Percentiles rank a stretch among this genome's conserved stretches.
phyloP scores from a whole-genome alignment of 2,888 invertebrate genomes.

The Halocaridina rubra region DNA sequence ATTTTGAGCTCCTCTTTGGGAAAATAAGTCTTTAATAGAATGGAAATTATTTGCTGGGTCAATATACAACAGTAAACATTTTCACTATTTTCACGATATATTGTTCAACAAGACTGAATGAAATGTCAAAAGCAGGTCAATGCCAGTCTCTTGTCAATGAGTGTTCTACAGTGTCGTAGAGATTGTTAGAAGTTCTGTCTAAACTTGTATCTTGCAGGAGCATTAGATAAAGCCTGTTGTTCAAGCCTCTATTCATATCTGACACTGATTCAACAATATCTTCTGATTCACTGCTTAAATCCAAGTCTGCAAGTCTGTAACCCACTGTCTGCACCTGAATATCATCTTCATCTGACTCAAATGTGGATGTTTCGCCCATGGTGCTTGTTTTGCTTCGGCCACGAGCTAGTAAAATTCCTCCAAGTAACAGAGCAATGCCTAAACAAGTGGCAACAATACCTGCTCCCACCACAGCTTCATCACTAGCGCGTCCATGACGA shows the following conservation, averaged over 20 bases:
- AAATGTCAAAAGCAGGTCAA: neutral
- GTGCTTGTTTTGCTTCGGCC: constrained; percentile 26
- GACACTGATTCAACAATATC: constrained; percentile 44
- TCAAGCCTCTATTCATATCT: constrained; percentile 40
- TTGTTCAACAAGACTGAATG: neutral
- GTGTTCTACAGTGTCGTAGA: constrained; percentile 4
- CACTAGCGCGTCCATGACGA: constrained; percentile 21
- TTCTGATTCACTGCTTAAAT: constrained; percentile 22
- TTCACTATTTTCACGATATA: neutral
- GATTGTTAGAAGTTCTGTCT: constrained; percentile 24
- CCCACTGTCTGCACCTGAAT: neutral
- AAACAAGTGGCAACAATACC: constrained; percentile 48
- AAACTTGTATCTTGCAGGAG: constrained; percentile 37
- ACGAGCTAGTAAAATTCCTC: constrained; percentile 40
- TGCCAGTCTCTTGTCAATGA: constrained; percentile 2
- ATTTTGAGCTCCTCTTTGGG: no score
- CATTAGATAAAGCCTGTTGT: constrained; percentile 50
- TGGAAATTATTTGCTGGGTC: neutral
- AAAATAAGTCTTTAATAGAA: neutral
- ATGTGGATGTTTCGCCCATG: constrained; percentile 7
- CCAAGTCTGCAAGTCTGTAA: neutral
- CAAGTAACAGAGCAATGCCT: constrained; percentile 41
- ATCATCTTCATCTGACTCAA: neutral
- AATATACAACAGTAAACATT: neutral
- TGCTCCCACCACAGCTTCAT: constrained; percentile 49